phyloP scores from a whole-genome alignment of 2,888 invertebrate species.

The Abscondita cerata region DNA sequence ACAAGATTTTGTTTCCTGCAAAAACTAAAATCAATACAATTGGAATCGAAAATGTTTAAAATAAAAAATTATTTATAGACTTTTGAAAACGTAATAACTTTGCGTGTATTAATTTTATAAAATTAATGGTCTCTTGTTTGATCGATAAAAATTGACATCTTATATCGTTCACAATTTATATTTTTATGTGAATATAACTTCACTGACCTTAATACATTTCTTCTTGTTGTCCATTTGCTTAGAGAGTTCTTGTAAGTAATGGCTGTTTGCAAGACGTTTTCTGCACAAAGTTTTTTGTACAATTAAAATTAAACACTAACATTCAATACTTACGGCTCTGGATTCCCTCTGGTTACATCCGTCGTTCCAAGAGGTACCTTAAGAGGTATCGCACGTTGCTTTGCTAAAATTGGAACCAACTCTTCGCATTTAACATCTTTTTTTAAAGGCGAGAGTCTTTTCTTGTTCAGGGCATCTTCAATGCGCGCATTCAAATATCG shows the following conservation, averaged over 20 bases:
- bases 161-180: no score
- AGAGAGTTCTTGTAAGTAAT: slow-evolving; percentile 62
- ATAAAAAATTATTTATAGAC: neutral
- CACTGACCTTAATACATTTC: slow-evolving; percentile 55
- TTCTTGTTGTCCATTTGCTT: slow-evolving; percentile 63
- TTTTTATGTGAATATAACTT: neutral
- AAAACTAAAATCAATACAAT: neutral
- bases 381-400: slow-evolving; percentile 65
- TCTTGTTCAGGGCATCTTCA: slow-evolving; percentile 4
- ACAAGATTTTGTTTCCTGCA: slow-evolving; percentile 65
- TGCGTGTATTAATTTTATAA: slow-evolving; percentile 13
- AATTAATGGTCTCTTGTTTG: slow-evolving; percentile 16
- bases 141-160: slow-evolving; percentile 21
- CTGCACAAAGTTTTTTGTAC: slow-evolving; percentile 25
- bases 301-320: neutral
- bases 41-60: neutral
- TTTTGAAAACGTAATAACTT: neutral
- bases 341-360: slow-evolving; percentile 63
- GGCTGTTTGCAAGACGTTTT: slow-evolving; percentile 54
- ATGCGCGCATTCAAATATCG: neutral
- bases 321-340: slow-evolving; percentile 60
- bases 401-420: slow-evolving; percentile 76
- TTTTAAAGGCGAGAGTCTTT: slow-evolving; percentile 25
- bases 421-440: slow-evolving; percentile 67
- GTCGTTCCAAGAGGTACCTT: slow-evolving; percentile 64